Evolutionary conservation across 2,888 invertebrate species (phyloP), one percentile per base, ranked within the genome.

Genomic region (Dryocosmus kuriphilus): DNA sequence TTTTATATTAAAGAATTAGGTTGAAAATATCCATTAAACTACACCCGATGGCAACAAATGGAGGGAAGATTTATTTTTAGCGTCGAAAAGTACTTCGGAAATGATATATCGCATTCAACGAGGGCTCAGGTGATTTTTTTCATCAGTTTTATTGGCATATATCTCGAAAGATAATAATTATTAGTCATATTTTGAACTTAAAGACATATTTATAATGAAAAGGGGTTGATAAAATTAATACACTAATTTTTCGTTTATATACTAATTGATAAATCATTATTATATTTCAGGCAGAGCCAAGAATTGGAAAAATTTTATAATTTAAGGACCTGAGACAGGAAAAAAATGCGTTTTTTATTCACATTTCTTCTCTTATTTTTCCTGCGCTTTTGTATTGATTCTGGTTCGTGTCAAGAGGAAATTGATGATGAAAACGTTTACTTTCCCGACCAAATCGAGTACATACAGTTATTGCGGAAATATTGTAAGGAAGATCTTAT

Each of bases 381-480:
- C 22, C 27, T 46, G 3, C 9, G 4, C 9, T 32, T n/a, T 63
- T 35, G 51, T 19, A 71, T 51, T 11, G 71, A 51, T 30, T 32
- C 32, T 22, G 32, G 27, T 30, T 71, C 46, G 5, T 46, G 9
- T 32, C 30, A 71, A 71, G 30, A 46, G 19, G 51, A 27, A 41
- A 51, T 71, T 51, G 30, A 71, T 51, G 30, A 4, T 19, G 51
- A 51, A 9, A 71, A 51, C 27, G 1, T 88, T 71, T 86, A 86
- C 77, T 87, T 88, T 79, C 88, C 88, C 67, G 89, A 88, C 60
- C 88, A 88, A 78, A 77, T 79, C 24, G 83, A 84, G 0, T 88
- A 87, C 76, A 76, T 88, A 19, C 79, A 67, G 41, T 75, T 61
- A 14, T 79, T 83, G 9, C n/a, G 16, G 9, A 82, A 61, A 57